Conservation (phyloP, 2,113 vertebrate genomes). For the Caranx melampygus region DNA sequence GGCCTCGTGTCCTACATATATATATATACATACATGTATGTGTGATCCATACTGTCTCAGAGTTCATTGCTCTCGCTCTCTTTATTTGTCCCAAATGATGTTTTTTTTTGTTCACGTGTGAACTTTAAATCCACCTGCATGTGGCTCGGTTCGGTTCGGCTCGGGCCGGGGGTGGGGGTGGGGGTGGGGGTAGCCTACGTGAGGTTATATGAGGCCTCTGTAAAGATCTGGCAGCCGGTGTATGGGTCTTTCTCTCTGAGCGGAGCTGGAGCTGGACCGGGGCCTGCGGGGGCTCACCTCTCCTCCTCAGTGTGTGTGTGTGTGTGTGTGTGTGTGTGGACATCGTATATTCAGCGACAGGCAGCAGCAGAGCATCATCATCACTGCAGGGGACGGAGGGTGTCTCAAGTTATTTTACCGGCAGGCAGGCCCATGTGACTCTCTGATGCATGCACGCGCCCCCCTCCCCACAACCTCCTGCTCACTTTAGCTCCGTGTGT, state of each 20-base stretch:
- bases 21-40: too few relatives aligned
- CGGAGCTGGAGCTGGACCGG: not conserved
- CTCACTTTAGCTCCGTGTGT: conserved; percentile 18
- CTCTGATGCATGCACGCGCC: conserved; percentile 34
- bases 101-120: too few relatives aligned
- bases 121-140: conserved; percentile 24
- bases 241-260: not conserved
- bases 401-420: conserved; percentile 7
- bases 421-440: conserved; percentile 55
- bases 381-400: conserved; percentile 54
- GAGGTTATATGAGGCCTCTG: conserved; percentile 38
- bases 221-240: not conserved
- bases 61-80: not conserved
- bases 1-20: not conserved
- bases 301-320: conserved; percentile 9
- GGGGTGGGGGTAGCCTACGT: not conserved
- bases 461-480: conserved; percentile 6
- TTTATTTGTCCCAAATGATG: not conserved
- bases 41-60: too few relatives aligned
- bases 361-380: conserved; percentile 36
- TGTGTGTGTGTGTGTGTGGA: conserved; percentile 4
- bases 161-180: not conserved
- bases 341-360: conserved; percentile 22
- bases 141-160: not conserved
- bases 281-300: not conserved